Percentiles rank a stretch among this genome's conserved stretches.
phyloP scores from a whole-genome alignment of 2,888 invertebrate genomes.

The Exephanes ischioxanthus region DNA sequence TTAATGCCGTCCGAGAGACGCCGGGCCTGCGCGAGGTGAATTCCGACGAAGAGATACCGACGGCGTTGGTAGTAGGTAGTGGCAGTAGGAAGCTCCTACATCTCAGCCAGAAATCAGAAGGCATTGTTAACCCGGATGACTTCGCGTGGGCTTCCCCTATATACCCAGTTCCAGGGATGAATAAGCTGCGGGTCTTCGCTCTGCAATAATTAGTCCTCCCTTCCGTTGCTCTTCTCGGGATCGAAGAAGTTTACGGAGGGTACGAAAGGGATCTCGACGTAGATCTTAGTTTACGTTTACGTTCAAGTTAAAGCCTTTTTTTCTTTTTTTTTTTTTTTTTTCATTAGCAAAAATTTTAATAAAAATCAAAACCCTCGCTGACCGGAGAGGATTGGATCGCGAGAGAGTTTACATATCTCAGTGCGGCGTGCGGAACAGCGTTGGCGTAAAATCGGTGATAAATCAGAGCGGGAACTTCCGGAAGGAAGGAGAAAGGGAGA shows the following conservation, averaged over 20 bases:
- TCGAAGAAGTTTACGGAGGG: slow-evolving; percentile 15
- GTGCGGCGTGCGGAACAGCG: slow-evolving; percentile 40
- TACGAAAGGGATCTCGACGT: neutral
- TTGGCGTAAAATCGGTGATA: slow-evolving; percentile 59
- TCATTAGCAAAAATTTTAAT: neutral
- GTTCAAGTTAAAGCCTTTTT: too few species aligned
- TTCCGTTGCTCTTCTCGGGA: slow-evolving; percentile 4
- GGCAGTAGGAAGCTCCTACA: slow-evolving; percentile 20
- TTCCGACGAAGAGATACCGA: slow-evolving; percentile 41
- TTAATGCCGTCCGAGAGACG: slow-evolving; percentile 64
- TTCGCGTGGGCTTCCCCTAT: slow-evolving; percentile 18
- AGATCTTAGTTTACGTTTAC: neutral
- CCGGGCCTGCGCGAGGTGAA: slow-evolving; percentile 27
- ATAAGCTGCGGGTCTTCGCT: slow-evolving; percentile 35
- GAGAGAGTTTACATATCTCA: slow-evolving; percentile 4
- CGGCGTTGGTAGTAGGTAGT: neutral
- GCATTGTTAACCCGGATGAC: slow-evolving; percentile 62
- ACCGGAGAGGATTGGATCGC: slow-evolving; percentile 8
- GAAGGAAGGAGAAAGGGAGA: slow-evolving; percentile 28
- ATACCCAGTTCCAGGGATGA: slow-evolving; percentile 31
- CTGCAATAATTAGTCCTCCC: slow-evolving; percentile 31
- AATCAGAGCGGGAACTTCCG: slow-evolving; percentile 54
- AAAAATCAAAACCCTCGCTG: neutral
- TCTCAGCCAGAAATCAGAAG: slow-evolving; percentile 56
- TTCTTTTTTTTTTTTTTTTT: too few species aligned